Evolutionary conservation across 2,797 vertebrate genomes (phyloP).

Genomic region (Bradypodion pumilum): DNA sequence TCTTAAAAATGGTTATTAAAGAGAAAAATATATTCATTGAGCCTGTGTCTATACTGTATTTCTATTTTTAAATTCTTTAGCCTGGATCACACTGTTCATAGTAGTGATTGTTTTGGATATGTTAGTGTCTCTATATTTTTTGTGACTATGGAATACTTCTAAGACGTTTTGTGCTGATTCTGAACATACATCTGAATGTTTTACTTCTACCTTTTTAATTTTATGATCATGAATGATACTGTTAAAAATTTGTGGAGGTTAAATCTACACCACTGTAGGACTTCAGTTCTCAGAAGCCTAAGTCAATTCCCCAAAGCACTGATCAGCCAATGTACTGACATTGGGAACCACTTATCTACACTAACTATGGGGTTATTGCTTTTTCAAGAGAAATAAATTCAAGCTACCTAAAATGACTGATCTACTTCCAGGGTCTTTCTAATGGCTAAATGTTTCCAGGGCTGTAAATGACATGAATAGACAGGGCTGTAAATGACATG

Average conservation of each 20-base stretch:
- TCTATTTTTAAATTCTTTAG: background rate
- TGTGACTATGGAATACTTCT: slow-evolving; percentile 18
- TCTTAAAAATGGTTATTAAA: background rate
- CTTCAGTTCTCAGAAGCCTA: too few relatives aligned
- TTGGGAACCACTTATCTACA: too few relatives aligned
- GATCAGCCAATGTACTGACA: too few relatives aligned
- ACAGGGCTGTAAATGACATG: slow-evolving; percentile 49
- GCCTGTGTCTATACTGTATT: background rate
- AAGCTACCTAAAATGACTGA: slow-evolving; percentile 51
- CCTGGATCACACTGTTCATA: background rate
- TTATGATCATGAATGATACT: slow-evolving; percentile 56
- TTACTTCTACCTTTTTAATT: slow-evolving; percentile 49
- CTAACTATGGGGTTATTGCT: slow-evolving; percentile 66
- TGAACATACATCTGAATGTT: slow-evolving; percentile 65
- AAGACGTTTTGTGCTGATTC: slow-evolving; percentile 62
- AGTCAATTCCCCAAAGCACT: too few relatives aligned
- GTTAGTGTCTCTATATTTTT: background rate
- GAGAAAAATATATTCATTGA: background rate
- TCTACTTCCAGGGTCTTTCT: slow-evolving; percentile 43
- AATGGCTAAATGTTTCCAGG: slow-evolving; percentile 47
- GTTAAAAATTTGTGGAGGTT: slow-evolving; percentile 65
- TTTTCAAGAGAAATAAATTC: slow-evolving; percentile 70
- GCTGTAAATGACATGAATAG: slow-evolving; percentile 52
- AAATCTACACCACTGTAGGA: too few relatives aligned
- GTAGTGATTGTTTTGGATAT: background rate